Conservation (phyloP, 2,113 vertebrate genomes). For the Notothenia rossii region DNA sequence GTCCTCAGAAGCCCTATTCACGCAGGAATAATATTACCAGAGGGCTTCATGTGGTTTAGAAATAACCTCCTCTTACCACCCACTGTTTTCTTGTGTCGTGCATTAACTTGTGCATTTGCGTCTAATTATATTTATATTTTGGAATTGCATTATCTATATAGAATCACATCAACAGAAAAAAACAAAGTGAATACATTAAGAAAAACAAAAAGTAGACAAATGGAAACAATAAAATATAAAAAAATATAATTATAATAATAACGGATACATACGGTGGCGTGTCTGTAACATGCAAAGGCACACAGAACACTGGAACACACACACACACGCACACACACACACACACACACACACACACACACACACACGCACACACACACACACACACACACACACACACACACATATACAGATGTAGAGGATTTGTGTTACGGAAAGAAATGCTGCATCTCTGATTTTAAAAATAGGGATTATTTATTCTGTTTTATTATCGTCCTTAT, state of each 20-base stretch:
- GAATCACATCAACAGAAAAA: no score
- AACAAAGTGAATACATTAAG: neutral
- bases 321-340: conserved; percentile 5
- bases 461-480: conserved; percentile 4
- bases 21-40: no score
- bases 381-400: conserved; percentile 17
- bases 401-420: conserved; percentile 18
- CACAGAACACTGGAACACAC: neutral
- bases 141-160: no score
- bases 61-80: no score
- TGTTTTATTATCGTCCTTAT: neutral
- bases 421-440: conserved; percentile 32
- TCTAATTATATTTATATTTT: no score
- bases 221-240: neutral
- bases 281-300: neutral
- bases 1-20: no score
- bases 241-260: neutral
- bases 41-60: no score
- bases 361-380: conserved; percentile 26
- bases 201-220: neutral
- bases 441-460: conserved; percentile 33
- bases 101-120: no score
- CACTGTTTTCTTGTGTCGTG: no score
- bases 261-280: no score
- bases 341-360: conserved; percentile 16